Evolutionary conservation across 1,140 invertebrate genomes (phyloP), one percentile per base, ranked within the genome.

Genomic region (Conus ventricosus): DNA sequence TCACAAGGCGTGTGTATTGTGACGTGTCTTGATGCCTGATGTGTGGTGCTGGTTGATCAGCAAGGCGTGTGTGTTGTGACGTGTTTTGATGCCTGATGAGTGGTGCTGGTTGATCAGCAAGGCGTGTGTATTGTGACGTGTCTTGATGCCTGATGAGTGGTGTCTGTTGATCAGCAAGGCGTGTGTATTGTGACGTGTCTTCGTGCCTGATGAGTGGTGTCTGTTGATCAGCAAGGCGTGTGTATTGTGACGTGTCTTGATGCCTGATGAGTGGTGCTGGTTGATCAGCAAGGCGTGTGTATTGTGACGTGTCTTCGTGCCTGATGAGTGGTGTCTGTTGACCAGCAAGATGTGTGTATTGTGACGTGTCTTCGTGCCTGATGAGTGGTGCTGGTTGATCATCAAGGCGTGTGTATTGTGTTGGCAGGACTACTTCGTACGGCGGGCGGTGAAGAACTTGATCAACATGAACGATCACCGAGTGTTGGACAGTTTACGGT

Each of bases 381-480:
- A 39, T 39, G 39, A 39, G 39, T 39, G 39, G 39, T 39, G 39
- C 39, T 39, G 39, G 39, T 3, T 39, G 39, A 39, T 39, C 39
- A 39, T 39, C 39, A 39, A 39, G 39, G 39, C 39, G 39, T 39
- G 39, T 39, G 39, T 39, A 39, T 81, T 51, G 27, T n/a, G 78
- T n/a, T 85, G 75, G 53, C 90, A 91, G 89, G 78, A 87, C 60
- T 83, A 76, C 81, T 89, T 85, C 39, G 87, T 89, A 17, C 55
- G 88, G 8, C 8, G 88, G 17, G 87, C 88, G n/a, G 67, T 90
- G 39, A 84, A 88, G 85, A 91, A 84, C 20, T n/a, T 89, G 63
- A 92, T 86, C 57, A 91, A 84, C 80, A 87, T 75, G 81, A 85
- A 84, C 53, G 84, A 90, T 63, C 90, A 88, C 0, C 63, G 88